These are phyloP conservation scores for Hyalella azteca DNA, from an alignment of 2,888 invertebrate species.

Conservation along the genomic window DNA sequence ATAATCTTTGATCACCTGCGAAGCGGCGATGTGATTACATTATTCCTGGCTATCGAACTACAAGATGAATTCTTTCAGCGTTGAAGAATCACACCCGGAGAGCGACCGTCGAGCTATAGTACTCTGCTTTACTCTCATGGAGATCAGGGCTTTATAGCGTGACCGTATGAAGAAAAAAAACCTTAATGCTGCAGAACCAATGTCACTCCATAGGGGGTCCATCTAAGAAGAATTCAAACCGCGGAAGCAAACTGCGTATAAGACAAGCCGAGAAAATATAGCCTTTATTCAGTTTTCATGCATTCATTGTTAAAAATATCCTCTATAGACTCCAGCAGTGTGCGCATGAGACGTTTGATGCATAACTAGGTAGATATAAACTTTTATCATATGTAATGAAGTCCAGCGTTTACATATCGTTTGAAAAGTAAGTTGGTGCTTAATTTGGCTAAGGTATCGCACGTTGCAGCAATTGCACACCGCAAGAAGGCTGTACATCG, in stretches of 20 bases:
- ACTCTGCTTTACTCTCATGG: background rate
- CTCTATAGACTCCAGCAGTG: too few relatives aligned
- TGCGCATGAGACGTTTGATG: too few relatives aligned
- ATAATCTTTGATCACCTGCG: conserved; percentile 23
- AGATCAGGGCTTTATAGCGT: background rate
- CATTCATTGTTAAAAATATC: too few relatives aligned
- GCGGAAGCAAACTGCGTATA: background rate
- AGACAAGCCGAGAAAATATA: background rate
- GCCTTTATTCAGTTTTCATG: too few relatives aligned
- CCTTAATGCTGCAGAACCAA: conserved; percentile 33
- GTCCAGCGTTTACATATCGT: too few relatives aligned
- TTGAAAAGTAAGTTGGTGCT: too few relatives aligned
- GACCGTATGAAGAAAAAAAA: background rate
- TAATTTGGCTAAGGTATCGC: too few relatives aligned
- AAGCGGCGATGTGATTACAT: conserved; percentile 23
- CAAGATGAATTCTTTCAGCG: background rate
- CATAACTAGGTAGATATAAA: too few relatives aligned
- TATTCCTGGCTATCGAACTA: background rate
- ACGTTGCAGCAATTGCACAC: background rate
- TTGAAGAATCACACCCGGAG: background rate
- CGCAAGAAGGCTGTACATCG: too few relatives aligned
- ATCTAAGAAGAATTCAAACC: background rate
- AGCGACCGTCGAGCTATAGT: background rate
- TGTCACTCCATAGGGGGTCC: background rate
- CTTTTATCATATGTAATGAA: too few relatives aligned